Evolutionary conservation across 2,113 vertebrate species (phyloP).

Genomic region (Gavia stellata): DNA sequence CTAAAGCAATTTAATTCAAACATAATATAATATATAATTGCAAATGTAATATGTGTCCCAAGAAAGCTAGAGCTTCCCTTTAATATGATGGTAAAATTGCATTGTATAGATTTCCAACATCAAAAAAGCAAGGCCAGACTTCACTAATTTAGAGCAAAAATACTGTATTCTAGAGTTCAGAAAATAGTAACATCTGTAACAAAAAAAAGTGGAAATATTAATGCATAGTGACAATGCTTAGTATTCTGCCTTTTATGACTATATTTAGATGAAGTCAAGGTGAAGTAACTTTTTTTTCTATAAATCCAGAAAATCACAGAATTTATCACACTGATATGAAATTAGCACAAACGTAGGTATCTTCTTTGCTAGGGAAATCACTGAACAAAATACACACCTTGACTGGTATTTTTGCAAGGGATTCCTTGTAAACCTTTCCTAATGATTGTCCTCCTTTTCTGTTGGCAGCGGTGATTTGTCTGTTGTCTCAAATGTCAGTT

Average conservation of each 20-base stretch:
- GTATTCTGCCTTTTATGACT: not conserved
- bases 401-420: not conserved
- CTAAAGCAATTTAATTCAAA: not conserved
- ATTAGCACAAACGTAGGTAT: not conserved
- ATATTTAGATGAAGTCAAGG: not conserved
- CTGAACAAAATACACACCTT: not conserved
- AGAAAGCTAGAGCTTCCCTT: not conserved
- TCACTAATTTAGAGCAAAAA: not conserved
- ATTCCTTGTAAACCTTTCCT: not conserved
- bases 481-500: slow-evolving; percentile 3
- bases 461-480: slow-evolving; percentile 25
- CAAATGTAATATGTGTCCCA: not conserved
- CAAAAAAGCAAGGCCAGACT: not conserved
- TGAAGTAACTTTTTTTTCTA: not conserved
- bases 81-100: not conserved
- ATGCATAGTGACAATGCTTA: not conserved
- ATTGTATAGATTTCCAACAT: not conserved
- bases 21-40: not conserved
- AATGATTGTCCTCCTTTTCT: not conserved
- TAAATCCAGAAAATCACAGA: not conserved
- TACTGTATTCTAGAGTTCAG: not conserved
- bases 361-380: not conserved
- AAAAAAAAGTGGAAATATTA: not conserved
- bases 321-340: not conserved
- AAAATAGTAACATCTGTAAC: not conserved